Evolutionary conservation across 2,888 invertebrate species (phyloP).

Genomic region (Diarsia dahlii): DNA sequence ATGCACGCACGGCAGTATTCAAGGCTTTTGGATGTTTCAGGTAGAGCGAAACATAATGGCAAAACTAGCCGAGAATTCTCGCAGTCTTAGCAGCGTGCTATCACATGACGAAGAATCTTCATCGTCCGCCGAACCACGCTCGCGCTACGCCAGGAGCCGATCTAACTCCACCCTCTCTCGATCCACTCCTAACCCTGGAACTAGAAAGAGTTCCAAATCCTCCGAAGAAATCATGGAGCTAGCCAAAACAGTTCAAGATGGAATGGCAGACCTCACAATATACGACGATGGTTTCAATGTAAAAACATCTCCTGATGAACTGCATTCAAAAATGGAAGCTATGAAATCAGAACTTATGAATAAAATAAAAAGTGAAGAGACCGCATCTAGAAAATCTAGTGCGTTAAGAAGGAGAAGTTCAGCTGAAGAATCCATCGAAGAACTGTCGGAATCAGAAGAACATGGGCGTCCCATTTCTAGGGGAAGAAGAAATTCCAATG

Average conservation of each 20-base stretch:
- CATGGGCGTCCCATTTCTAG: slow-evolving; percentile 83
- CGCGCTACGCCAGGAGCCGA: slow-evolving; percentile 79
- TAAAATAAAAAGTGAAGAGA: slow-evolving; percentile 82
- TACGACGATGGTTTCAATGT: slow-evolving; percentile 79
- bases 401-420: slow-evolving; percentile 77
- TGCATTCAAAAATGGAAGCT: slow-evolving; percentile 82
- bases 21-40: slow-evolving; percentile 65
- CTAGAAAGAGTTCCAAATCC: slow-evolving; percentile 79
- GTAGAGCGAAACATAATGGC: slow-evolving; percentile 81
- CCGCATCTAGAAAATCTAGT: slow-evolving; percentile 78
- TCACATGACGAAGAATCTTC: slow-evolving; percentile 86
- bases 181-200: slow-evolving; percentile 78
- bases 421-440: slow-evolving; percentile 84
- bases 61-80: slow-evolving; percentile 83
- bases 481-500: slow-evolving; percentile 80
- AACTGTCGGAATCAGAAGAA: slow-evolving; percentile 76
- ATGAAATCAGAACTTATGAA: slow-evolving; percentile 84
- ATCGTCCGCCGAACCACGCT: slow-evolving; percentile 82
- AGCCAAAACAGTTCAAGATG: slow-evolving; percentile 90
- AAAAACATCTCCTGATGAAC: slow-evolving; percentile 75
- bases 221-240: slow-evolving; percentile 88
- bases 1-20: background rate
- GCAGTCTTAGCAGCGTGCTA: slow-evolving; percentile 82
- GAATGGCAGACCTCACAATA: slow-evolving; percentile 88
- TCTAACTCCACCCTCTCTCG: slow-evolving; percentile 79